A percentile compares a stretch with the other conserved stretches of the same genome.
phyloP scores from a whole-genome alignment of 2,113 vertebrate genomes.

The Fregata magnificens region DNA sequence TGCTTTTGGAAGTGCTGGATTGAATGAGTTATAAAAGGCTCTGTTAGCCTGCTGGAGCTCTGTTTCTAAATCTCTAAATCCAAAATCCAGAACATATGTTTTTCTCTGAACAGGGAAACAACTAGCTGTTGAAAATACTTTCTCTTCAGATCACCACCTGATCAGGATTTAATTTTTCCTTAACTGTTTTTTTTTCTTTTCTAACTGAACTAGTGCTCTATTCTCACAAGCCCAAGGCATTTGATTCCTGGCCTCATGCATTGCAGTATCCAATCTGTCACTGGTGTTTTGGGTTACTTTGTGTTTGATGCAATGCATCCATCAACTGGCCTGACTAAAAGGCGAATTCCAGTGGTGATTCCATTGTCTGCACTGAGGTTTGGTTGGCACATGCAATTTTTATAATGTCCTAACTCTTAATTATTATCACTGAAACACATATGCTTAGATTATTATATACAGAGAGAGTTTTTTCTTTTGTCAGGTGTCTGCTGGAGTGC shows the following conservation, averaged over 20 bases:
- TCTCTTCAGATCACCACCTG: background rate
- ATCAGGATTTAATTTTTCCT: background rate
- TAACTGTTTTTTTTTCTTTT: background rate
- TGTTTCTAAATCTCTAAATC: background rate
- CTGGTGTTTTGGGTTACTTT: background rate
- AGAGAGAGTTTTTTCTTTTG: constrained; percentile 42
- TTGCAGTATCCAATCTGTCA: background rate
- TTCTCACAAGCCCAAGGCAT: background rate
- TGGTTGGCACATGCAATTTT: background rate
- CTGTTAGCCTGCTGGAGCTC: background rate
- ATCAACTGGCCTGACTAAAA: background rate
- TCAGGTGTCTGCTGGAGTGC: constrained; percentile 76
- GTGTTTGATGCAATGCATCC: fast-evolving
- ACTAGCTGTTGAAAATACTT: background rate
- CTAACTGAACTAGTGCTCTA: background rate
- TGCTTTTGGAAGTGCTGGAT: background rate
- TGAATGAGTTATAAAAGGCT: background rate
- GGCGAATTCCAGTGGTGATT: background rate
- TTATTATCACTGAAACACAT: background rate
- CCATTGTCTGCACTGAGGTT: background rate
- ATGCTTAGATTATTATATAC: background rate
- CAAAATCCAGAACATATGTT: background rate
- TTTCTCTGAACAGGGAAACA: background rate
- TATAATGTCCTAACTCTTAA: background rate
- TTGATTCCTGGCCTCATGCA: background rate